A percentile compares a stretch with the other conserved stretches of the same genome.
phyloP scores from a whole-genome alignment of 2,888 invertebrate genomes.

The Ophion ventricosus region DNA sequence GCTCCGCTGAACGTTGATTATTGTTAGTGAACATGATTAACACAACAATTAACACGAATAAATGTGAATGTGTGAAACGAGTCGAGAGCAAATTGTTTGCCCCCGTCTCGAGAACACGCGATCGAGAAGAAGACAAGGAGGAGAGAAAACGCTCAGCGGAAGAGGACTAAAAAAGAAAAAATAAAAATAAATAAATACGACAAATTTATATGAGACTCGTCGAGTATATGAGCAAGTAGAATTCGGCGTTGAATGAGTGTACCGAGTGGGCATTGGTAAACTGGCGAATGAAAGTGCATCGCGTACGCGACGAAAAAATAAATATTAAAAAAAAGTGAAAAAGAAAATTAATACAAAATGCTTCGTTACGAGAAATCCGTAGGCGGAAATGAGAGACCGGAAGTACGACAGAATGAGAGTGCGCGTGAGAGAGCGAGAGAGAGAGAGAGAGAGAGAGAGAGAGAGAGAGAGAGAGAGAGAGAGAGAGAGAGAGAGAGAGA shows the following conservation, averaged over 20 bases:
- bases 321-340: neutral
- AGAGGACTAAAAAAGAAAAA: neutral
- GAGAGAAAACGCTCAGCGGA: neutral
- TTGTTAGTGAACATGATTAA: conserved; percentile 69
- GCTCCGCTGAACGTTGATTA: conserved; percentile 78
- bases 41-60: conserved; percentile 71
- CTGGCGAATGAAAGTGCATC: conserved; percentile 41
- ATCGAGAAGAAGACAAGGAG: no score
- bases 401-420: conserved; percentile 26
- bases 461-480: conserved; percentile 45
- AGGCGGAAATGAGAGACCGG: conserved; percentile 23
- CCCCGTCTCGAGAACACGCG: no score
- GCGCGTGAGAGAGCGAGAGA: conserved; percentile 54
- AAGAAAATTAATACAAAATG: conserved; percentile 13
- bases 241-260: conserved; percentile 26
- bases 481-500: conserved; percentile 36
- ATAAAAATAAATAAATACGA: neutral
- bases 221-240: conserved; percentile 41
- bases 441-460: conserved; percentile 50
- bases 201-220: conserved; percentile 39
- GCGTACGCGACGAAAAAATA: conserved; percentile 31
- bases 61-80: conserved; percentile 66
- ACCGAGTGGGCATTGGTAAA: conserved; percentile 39
- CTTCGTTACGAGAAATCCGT: conserved; percentile 35
- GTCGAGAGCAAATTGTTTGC: conserved; percentile 54